Percentiles rank a stretch among this genome's conserved stretches.
Conservation (phyloP, 2,797 vertebrate species). For the Moxostoma hubbsi region DNA sequence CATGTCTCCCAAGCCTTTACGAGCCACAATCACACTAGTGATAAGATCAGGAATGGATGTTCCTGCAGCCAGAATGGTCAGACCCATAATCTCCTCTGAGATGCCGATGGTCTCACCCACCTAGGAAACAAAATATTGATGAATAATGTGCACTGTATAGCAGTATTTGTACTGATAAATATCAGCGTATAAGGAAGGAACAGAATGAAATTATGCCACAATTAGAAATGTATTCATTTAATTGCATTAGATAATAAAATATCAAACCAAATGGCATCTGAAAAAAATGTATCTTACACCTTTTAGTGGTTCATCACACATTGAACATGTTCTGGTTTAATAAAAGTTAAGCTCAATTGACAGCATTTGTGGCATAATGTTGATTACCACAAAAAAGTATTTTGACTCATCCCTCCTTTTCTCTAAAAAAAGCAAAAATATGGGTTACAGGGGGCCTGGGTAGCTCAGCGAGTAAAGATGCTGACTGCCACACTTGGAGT, state of each 20-base stretch:
- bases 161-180: neutral
- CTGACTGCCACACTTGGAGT: too few relatives aligned
- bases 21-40: constrained; percentile 96
- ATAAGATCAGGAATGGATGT: constrained; percentile 98
- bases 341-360: too few relatives aligned
- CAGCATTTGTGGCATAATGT: too few relatives aligned
- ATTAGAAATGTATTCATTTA: neutral
- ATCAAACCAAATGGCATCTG: neutral
- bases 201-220: neutral
- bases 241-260: neutral
- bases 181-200: neutral
- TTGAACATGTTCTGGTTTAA: too few relatives aligned
- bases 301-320: too few relatives aligned
- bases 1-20: constrained; percentile 96
- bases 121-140: constrained; percentile 65
- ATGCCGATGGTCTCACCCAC: constrained; percentile 97
- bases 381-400: too few relatives aligned
- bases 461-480: too few relatives aligned
- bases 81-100: constrained; percentile 97
- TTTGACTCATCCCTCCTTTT: too few relatives aligned
- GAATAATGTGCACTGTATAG: neutral
- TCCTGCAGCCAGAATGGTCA: constrained; percentile 94
- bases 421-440: too few relatives aligned
- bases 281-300: too few relatives aligned
- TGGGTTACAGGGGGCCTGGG: too few relatives aligned